Evolutionary conservation across 1,140 invertebrate genomes (phyloP).

Genomic region (Nymphalis io): DNA sequence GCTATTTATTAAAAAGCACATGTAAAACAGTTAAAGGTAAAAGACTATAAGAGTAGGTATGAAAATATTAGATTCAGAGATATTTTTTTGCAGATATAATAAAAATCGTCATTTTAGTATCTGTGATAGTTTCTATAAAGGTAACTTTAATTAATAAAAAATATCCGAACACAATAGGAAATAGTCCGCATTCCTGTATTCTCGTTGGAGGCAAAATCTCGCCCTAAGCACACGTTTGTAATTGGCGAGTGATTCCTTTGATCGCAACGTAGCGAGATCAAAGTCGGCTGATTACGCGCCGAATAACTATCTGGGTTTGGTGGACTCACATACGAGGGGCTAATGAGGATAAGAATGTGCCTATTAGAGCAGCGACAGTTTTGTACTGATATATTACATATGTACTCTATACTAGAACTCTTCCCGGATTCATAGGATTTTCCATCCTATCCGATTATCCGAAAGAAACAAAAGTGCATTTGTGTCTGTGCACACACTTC

Average conservation of each 20-base stretch:
- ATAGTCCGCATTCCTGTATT: slow-evolving; percentile 17
- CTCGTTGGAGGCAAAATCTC: slow-evolving; percentile 19
- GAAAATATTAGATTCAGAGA: no score
- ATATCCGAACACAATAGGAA: slow-evolving; percentile 12
- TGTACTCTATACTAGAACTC: no score
- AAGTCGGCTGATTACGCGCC: slow-evolving; percentile 39
- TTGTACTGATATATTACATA: no score
- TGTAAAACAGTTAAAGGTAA: no score
- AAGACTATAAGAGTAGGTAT: no score
- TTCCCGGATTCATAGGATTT: no score
- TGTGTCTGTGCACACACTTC: no score
- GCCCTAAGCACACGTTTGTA: slow-evolving; percentile 33
- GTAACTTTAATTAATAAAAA: background rate
- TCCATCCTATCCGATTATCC: no score
- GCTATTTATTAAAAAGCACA: no score
- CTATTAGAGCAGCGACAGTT: background rate
- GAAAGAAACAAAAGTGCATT: no score
- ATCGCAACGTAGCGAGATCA: slow-evolving; percentile 30
- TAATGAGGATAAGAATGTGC: background rate
- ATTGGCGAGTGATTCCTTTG: slow-evolving; percentile 39
- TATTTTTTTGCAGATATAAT: no score
- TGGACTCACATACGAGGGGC: background rate
- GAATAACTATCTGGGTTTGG: slow-evolving; percentile 23
- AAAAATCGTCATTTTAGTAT: no score
- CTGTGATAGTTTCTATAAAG: background rate